Base-by-base conservation (phyloP, 2,888 invertebrate species). In the Drosophila subsilvestris region DNA sequence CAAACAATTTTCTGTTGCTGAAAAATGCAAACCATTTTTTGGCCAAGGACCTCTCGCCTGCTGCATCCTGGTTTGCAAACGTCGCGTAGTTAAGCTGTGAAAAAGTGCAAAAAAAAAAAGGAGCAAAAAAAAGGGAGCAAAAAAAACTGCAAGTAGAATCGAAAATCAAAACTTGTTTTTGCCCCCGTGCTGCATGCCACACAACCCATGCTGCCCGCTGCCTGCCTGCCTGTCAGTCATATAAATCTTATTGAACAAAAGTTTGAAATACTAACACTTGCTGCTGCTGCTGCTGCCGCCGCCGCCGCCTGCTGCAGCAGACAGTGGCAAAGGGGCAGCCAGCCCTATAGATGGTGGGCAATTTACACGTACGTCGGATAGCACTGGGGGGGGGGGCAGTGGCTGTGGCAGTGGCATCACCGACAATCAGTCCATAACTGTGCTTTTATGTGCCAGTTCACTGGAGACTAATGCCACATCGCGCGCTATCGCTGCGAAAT, bases 351-450 rank as follows among this genome's bases (percentile, higher is more conserved):
- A 56, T 45, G 61, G 56, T 56, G 57, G 57, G 63, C 70, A 72
- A 63, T 71, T 71, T 58, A 63, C 73, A 71, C 71, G 54, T 63
- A 63, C 71, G 73, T 70, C 32, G 56, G 71, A 63, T 71, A 57
- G 67, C 57, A 48, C 14, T 37, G 14, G 14, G 14, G 37, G 9
- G 9, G 9, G 27, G 9, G 27, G 27, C 27, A 27, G 9, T 27
- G 27, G 27, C 27, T 9, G 27, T 27, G 47, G 22, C 22, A 22
- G 5, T 25, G 5, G 25, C 25, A 25, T 25, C 47, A 61, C 71
- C 75, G 68, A 84, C 83, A 83, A 83, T 83, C 83, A 86, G 83
- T 77, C 87, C 74, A 84, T 86, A 84, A 79, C 83, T 77, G 87
- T 67, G 70, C 79, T 73, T 82, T 77, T 75, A 81, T 87, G 82